Base-by-base conservation (phyloP, 2,888 invertebrate species). In the Microdon myrmicae region DNA sequence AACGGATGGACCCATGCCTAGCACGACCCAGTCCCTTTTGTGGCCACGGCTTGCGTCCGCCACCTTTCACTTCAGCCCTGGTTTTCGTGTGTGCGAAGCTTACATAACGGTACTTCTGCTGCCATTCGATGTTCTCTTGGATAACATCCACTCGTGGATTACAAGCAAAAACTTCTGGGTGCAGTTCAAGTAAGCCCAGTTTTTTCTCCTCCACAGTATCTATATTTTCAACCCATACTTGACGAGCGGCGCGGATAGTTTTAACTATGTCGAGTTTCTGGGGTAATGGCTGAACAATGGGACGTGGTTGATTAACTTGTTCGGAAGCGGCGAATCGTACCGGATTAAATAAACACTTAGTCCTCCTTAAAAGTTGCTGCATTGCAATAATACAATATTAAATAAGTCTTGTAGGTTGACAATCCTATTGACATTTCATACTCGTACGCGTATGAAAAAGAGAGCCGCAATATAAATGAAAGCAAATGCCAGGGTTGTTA, bases 31-130 rank as follows among this genome's bases (percentile, higher is more conserved):
- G 75, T 13, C 96, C 95, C 81, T 99, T 99, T 76, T 99, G 99
- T 1, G 93, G 94, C 96, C 96, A 97, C 0, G 98, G 98, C 73
- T 99, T 98, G 16, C 85, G 83, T 0, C 94, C 94, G 43, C 96
- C 94, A 23, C 96, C 96, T 35, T 86, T 82, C 47, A 92, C 88
- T 82, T 99, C 98, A 0, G 91, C 89, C 48, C 93, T 83, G 0
- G 88, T 86, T 76, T 90, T 90, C 2, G 89, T 85, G 71, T 90
- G 84, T 1, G 88, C 89, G 82, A 88, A 94, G 70, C 89, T 87
- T 78, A 97, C 90, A 81, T 82, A 87, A 75, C 87, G 85, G 77
- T 94, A 96, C 67, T 87, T 83, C 67, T 72, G 81, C 76, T 97
- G 96, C 96, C 97, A 97, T 39, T 82, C 79, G 14, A 94, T 81